A percentile compares a stretch with the other conserved stretches of the same genome.
Evolutionary conservation across 2,113 vertebrate genomes (phyloP).

Genomic region (Stigmatopora nigra): DNA sequence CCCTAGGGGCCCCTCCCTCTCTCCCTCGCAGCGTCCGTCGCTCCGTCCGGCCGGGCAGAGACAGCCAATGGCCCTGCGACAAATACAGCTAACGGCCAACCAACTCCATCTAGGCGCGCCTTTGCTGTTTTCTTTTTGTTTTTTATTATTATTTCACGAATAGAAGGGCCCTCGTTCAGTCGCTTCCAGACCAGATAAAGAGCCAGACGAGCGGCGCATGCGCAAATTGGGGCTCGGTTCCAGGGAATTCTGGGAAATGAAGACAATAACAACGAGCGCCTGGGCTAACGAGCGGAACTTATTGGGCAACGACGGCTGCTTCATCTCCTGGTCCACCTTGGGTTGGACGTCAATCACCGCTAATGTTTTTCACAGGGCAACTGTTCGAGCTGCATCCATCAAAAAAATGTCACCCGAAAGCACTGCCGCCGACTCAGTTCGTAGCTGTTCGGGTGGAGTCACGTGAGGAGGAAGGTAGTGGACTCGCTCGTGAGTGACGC

Average conservation of each 20-base stretch:
- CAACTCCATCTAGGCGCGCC: constrained; percentile 53
- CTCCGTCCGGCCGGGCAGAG: too few species aligned
- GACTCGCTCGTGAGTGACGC: too few species aligned
- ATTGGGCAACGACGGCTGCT: too few species aligned
- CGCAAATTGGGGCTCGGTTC: constrained; percentile 15
- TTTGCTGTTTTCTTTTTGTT: constrained; percentile 41
- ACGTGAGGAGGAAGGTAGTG: too few species aligned
- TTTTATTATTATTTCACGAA: constrained; percentile 58
- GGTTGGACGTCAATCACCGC: too few species aligned
- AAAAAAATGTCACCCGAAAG: too few species aligned
- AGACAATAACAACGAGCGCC: constrained; percentile 18
- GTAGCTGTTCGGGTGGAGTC: too few species aligned
- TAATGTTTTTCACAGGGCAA: too few species aligned
- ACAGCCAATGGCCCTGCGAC: constrained; percentile 45
- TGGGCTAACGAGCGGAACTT: neutral
- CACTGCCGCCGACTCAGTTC: too few species aligned
- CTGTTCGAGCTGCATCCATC: too few species aligned
- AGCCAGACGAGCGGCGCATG: constrained; percentile 49
- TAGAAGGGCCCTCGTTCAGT: constrained; percentile 54
- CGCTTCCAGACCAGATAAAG: constrained; percentile 71
- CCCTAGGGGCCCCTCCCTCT: constrained; percentile 48
- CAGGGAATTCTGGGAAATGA: constrained; percentile 58
- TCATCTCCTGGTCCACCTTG: too few species aligned
- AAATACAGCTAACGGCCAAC: constrained; percentile 42
- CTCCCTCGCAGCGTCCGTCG: too few species aligned